A percentile compares a stretch with the other conserved stretches of the same genome.
phyloP scores from a whole-genome alignment of 1,140 invertebrate genomes.

The Achroia grisella region DNA sequence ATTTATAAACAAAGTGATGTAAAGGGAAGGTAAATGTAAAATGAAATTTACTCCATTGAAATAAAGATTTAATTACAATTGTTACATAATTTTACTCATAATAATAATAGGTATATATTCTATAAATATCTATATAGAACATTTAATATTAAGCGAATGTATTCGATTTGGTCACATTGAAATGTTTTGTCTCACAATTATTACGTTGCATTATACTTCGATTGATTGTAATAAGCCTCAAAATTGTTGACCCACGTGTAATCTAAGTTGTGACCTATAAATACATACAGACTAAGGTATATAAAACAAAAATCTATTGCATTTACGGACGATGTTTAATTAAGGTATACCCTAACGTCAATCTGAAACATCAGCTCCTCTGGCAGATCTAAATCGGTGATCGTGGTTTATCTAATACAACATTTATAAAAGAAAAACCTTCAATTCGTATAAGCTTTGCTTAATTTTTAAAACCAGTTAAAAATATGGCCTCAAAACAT shows the following conservation, averaged over 20 bases:
- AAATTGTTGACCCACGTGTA: constrained; percentile 6
- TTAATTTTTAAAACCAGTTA: neutral
- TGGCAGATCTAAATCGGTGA: no score
- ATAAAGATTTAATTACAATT: constrained; percentile 73
- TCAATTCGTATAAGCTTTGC: no score
- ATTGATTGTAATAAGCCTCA: constrained; percentile 29
- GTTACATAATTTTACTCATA: constrained; percentile 70
- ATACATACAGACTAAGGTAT: constrained; percentile 1
- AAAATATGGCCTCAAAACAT: constrained; percentile 9
- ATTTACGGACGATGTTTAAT: neutral
- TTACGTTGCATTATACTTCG: constrained; percentile 18
- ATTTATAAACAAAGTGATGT: neutral
- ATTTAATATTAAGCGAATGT: constrained; percentile 70
- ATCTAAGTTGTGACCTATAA: constrained; percentile 14
- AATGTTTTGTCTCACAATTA: constrained; percentile 19
- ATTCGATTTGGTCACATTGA: constrained; percentile 69
- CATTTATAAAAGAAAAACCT: no score
- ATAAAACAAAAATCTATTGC: constrained; percentile 3
- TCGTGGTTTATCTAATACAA: no score
- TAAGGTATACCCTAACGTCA: neutral
- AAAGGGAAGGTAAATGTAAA: constrained; percentile 13
- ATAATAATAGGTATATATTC: constrained; percentile 68
- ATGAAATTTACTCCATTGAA: constrained; percentile 49
- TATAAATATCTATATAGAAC: constrained; percentile 71
- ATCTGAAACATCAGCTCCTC: no score